A percentile compares a stretch with the other conserved stretches of the same genome.
Evolutionary conservation across 2,888 invertebrate genomes (phyloP).

Genomic region (Cerastis rubricosa): DNA sequence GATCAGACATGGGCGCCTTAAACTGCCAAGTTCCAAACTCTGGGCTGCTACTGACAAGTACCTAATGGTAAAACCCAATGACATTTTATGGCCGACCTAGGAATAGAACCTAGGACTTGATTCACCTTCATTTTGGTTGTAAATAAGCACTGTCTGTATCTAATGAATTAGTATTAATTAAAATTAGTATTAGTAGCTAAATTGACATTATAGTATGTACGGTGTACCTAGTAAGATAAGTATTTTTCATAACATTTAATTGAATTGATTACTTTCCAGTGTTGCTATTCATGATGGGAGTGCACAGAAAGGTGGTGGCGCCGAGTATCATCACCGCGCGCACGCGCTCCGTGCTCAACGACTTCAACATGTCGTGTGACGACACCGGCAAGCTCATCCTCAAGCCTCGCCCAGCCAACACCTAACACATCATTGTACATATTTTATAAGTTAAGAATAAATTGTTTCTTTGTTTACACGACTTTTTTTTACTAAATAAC

Average conservation of each 20-base stretch:
- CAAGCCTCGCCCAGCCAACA: constrained; percentile 94
- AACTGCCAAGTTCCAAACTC: too few relatives aligned
- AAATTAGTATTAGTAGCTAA: too few relatives aligned
- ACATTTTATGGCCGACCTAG: too few relatives aligned
- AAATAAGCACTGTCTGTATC: too few relatives aligned
- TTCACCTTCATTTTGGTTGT: too few relatives aligned
- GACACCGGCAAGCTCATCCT: constrained; percentile 98
- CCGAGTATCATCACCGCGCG: constrained; percentile 98
- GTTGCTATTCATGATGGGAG: constrained; percentile 96
- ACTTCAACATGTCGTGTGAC: constrained; percentile 99
- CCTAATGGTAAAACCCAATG: too few relatives aligned
- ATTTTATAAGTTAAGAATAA: constrained; percentile 84
- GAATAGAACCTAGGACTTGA: too few relatives aligned
- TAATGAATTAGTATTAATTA: too few relatives aligned
- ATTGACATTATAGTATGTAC: neutral
- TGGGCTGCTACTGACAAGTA: too few relatives aligned
- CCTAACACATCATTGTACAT: constrained; percentile 66
- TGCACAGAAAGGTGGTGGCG: constrained; percentile 98
- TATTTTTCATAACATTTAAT: neutral
- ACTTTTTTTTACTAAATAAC: constrained; percentile 29
- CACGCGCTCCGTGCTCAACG: constrained; percentile 96
- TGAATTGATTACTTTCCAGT: constrained; percentile 88
- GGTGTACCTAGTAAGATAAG: too few relatives aligned
- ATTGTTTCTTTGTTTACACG: constrained; percentile 66
- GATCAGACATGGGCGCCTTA: too few relatives aligned